Evolutionary conservation across 2,797 vertebrate genomes (phyloP).

Genomic region (Molossus molossus): DNA sequence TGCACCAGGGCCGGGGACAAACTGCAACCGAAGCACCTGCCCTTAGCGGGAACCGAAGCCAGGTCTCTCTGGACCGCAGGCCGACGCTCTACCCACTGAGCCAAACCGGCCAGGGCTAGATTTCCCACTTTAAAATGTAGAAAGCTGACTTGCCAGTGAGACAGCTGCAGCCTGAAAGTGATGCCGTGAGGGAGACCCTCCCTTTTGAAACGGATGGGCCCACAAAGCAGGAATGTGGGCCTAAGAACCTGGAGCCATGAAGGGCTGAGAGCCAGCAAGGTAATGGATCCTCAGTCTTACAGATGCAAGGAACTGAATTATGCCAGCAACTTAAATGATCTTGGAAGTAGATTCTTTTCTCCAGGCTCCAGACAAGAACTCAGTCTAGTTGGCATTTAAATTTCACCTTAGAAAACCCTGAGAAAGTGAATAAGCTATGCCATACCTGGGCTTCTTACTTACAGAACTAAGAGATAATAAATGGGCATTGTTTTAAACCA

Average conservation of each 20-base stretch:
- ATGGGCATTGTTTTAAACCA: neutral
- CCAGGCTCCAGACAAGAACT: neutral
- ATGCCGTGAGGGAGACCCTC: neutral
- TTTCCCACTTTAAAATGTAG: slow-evolving; percentile 1
- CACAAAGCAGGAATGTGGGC: neutral
- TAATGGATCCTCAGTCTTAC: neutral
- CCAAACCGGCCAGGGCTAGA: neutral
- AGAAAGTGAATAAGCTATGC: neutral
- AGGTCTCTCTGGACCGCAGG: no score
- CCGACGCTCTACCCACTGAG: no score
- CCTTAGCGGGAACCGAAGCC: no score
- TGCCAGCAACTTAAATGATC: neutral
- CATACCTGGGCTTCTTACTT: neutral
- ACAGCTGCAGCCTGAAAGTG: neutral
- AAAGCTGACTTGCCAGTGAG: neutral
- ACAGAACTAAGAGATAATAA: neutral
- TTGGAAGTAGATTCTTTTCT: neutral
- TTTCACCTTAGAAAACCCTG: neutral
- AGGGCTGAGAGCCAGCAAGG: neutral
- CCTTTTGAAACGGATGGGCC: neutral
- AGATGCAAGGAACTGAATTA: neutral
- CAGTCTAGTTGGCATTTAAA: neutral
- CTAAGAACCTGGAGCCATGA: neutral
- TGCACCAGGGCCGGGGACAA: no score
- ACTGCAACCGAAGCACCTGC: no score